Percentiles rank a stretch among this genome's conserved stretches.
Evolutionary conservation across 2,888 invertebrate species (phyloP).

Genomic region (Vannuccia rotundouncinata): DNA sequence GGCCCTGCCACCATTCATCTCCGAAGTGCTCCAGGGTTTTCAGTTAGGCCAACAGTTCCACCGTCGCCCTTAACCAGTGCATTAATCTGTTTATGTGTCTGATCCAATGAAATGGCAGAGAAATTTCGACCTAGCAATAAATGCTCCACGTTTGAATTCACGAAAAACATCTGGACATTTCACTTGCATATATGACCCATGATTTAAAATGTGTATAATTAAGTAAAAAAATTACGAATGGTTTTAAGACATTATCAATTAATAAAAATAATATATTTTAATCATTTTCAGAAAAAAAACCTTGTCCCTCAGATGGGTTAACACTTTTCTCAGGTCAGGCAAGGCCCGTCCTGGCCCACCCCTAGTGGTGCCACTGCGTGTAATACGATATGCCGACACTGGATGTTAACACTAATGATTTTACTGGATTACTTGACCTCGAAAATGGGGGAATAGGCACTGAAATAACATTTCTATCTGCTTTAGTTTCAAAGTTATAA

Average conservation of each 20-base stretch:
- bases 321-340: neutral
- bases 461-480: slow-evolving; percentile 19
- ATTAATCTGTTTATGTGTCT: slow-evolving; percentile 42
- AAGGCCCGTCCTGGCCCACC: slow-evolving; percentile 11
- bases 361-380: neutral
- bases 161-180: neutral
- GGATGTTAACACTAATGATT: slow-evolving; percentile 4
- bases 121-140: slow-evolving; percentile 32
- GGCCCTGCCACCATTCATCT: slow-evolving; percentile 41
- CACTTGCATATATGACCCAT: slow-evolving; percentile 17
- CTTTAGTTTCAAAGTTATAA: slow-evolving; percentile 17
- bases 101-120: slow-evolving; percentile 41
- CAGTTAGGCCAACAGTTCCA: slow-evolving; percentile 40
- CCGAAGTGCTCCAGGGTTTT: slow-evolving; percentile 38
- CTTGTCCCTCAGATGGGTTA: too few species aligned
- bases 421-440: slow-evolving; percentile 20
- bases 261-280: too few species aligned
- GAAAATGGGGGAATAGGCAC: neutral
- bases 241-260: too few species aligned
- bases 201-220: too few species aligned
- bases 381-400: neutral
- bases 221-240: too few species aligned
- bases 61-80: slow-evolving; percentile 41
- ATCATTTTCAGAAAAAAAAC: too few species aligned
- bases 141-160: slow-evolving; percentile 33